A percentile compares a stretch with the other conserved stretches of the same genome.
These are phyloP conservation scores for Ephialtes manifestator DNA, from an alignment of 2,888 invertebrate genomes.

Conservation along the genomic window DNA sequence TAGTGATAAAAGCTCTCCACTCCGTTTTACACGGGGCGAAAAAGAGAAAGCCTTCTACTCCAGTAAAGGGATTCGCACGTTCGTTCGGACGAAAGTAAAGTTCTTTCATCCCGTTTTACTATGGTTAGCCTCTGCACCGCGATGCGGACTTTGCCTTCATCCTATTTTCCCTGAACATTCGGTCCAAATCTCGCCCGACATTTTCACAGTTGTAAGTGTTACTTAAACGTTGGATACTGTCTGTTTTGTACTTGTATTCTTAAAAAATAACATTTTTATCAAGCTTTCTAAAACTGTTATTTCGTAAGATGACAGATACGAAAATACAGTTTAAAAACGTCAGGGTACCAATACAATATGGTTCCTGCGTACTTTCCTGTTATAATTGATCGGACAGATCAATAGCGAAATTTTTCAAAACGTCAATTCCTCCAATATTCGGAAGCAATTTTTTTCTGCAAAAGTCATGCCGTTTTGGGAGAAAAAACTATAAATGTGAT, in stretches of 20 bases:
- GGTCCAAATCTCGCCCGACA: not conserved
- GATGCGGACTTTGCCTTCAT: not conserved
- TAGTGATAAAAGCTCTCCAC: constrained; percentile 35
- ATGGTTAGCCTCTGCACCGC: constrained; percentile 31
- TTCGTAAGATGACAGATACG: not conserved
- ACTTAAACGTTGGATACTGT: not conserved
- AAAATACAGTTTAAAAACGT: not conserved
- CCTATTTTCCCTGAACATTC: constrained; percentile 4
- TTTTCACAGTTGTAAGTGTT: not conserved
- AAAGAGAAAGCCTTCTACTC: constrained; percentile 16
- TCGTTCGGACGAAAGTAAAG: constrained; percentile 44
- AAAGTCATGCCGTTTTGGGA: no score
- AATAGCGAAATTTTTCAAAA: not conserved
- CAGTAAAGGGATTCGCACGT: constrained; percentile 25
- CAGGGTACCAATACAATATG: not conserved
- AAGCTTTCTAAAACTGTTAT: no score
- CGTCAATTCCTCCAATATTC: not conserved
- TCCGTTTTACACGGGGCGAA: constrained; percentile 6
- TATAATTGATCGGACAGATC: not conserved
- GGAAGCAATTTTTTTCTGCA: not conserved
- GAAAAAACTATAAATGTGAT: no score
- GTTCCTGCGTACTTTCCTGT: not conserved
- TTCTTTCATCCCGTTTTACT: constrained; percentile 30
- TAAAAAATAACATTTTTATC: not conserved
- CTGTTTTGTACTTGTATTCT: no score